Evolutionary conservation across 2,888 invertebrate genomes (phyloP), one percentile per base, ranked within the genome.

Genomic region (Keiferia lycopersicella): DNA sequence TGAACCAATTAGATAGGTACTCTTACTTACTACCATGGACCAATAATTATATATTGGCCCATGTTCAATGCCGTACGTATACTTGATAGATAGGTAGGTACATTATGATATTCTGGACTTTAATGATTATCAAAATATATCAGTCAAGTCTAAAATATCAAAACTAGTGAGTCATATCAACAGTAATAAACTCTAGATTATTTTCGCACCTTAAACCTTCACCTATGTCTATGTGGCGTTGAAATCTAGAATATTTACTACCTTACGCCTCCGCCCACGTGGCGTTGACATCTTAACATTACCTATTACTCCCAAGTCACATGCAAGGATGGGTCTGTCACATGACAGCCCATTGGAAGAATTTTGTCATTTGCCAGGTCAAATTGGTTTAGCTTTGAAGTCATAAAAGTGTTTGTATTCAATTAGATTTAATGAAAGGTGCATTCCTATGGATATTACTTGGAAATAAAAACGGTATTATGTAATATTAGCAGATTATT

Each of bases 1-100:
- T 59, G 41, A 50, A 50, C 20, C 59, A 59, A 59, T 41, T 41
- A 50, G 20, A 50, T 50, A 48, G 16, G 10, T 12, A n/a, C n/a
- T n/a, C n/a, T n/a, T n/a, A n/a, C n/a, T n/a, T n/a, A n/a, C n/a
- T n/a, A n/a, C n/a, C n/a, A n/a, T n/a, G n/a, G n/a, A n/a, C n/a
- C n/a, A n/a, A n/a, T n/a, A n/a, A n/a, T n/a, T n/a, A n/a, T n/a
- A n/a, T n/a, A n/a, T n/a, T n/a, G n/a, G n/a, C n/a, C n/a, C n/a
- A n/a, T n/a, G n/a, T n/a, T n/a, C n/a, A n/a, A n/a, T n/a, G n/a
- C n/a, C n/a, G n/a, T n/a, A 8, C 8, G 34, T 34, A 10, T 34
- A 34, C 8, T 34, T 34, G 34, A 34, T n/a, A 10, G 3, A 34
- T 8, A 34, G 34, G 8, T 26, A 10, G 6, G 8, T 34, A 34